Evolutionary conservation across 2,113 vertebrate genomes (phyloP).

Genomic region (Channa maculata): DNA sequence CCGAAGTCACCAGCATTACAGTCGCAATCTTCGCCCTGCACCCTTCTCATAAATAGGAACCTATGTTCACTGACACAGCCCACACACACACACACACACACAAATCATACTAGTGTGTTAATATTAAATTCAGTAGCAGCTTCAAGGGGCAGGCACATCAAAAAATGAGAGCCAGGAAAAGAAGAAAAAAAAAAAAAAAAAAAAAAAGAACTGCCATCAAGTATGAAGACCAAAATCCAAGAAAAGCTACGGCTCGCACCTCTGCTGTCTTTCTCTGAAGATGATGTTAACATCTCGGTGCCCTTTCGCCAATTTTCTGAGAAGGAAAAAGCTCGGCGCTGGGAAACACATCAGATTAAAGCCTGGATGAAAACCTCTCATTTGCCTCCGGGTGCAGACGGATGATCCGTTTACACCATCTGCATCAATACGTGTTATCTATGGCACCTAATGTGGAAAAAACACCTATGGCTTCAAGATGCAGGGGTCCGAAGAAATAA

Average conservation of each 20-base stretch:
- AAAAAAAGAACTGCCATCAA: slow-evolving; percentile 42
- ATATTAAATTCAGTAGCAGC: slow-evolving; percentile 81
- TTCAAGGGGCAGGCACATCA: slow-evolving; percentile 78
- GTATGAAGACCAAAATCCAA: slow-evolving; percentile 55
- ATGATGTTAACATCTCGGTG: neutral
- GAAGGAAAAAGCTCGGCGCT: neutral
- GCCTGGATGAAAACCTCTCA: slow-evolving; percentile 17
- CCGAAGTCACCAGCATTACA: slow-evolving; percentile 11
- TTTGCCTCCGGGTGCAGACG: slow-evolving; percentile 20
- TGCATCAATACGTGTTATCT: slow-evolving; percentile 24
- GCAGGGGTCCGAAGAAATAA: slow-evolving; percentile 66
- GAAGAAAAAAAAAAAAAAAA: neutral
- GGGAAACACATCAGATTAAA: slow-evolving; percentile 20
- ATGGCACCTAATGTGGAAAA: slow-evolving; percentile 53
- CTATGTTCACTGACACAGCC: slow-evolving; percentile 60
- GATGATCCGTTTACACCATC: slow-evolving; percentile 2
- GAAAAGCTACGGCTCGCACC: slow-evolving; percentile 35
- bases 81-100: slow-evolving; percentile 56
- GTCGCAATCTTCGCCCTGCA: neutral
- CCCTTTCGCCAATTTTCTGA: slow-evolving; percentile 24
- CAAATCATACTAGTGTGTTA: slow-evolving; percentile 61
- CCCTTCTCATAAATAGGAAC: slow-evolving; percentile 62
- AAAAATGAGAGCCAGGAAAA: slow-evolving; percentile 53
- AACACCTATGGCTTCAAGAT: slow-evolving; percentile 70
- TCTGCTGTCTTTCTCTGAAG: slow-evolving; percentile 10